Evolutionary conservation across 2,797 vertebrate species (phyloP).

Genomic region (Prionace glauca): DNA sequence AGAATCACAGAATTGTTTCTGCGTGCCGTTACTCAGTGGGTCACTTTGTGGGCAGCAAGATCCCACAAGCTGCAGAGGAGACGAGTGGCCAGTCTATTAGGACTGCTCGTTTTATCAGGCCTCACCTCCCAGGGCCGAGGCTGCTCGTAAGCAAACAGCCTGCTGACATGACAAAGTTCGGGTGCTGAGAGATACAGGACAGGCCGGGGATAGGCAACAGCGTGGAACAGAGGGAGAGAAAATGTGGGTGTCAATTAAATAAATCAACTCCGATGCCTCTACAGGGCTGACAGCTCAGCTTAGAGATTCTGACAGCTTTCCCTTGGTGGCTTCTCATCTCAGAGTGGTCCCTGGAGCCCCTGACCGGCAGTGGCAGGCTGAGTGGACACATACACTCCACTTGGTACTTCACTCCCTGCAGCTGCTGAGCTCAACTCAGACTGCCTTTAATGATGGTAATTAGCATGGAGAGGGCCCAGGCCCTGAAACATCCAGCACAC

Average conservation of each 20-base stretch:
- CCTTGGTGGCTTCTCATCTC: slow-evolving; percentile 65
- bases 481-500: slow-evolving; percentile 59
- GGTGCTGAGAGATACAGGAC: not conserved
- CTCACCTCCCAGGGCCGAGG: not conserved
- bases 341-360: slow-evolving; percentile 48
- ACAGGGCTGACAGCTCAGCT: slow-evolving; percentile 69
- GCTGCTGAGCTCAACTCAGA: slow-evolving; percentile 52
- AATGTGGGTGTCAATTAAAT: slow-evolving; percentile 83
- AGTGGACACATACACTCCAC: slow-evolving; percentile 47
- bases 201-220: not conserved
- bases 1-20: not conserved
- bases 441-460: slow-evolving; percentile 68
- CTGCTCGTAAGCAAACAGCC: not conserved
- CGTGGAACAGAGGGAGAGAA: slow-evolving; percentile 46
- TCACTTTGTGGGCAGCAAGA: not conserved
- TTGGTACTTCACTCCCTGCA: slow-evolving; percentile 57
- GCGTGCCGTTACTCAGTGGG: not conserved
- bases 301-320: slow-evolving; percentile 78
- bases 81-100: not conserved
- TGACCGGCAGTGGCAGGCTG: slow-evolving; percentile 49
- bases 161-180: not conserved
- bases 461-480: slow-evolving; percentile 58
- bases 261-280: slow-evolving; percentile 65
- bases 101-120: not conserved
- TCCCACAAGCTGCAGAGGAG: not conserved